A percentile compares a stretch with the other conserved stretches of the same genome.
Conservation (phyloP, 2,888 invertebrate genomes). For the Xestia rhomboidea region DNA sequence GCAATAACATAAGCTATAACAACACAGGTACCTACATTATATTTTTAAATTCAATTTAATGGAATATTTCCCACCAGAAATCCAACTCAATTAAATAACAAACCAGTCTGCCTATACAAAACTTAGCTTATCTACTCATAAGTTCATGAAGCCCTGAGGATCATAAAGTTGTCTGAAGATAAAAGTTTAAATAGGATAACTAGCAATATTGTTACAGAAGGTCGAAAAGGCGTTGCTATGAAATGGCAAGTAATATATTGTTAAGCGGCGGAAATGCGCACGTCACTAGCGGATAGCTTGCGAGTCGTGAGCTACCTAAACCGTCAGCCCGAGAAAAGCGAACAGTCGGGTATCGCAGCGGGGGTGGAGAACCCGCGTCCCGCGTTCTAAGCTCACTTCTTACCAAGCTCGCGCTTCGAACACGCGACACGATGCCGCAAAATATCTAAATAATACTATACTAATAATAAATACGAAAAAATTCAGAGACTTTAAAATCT, state of each 20-base stretch:
- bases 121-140: not conserved
- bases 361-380: constrained; percentile 55
- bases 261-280: constrained; percentile 66
- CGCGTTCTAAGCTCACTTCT: constrained; percentile 18
- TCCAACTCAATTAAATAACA: not conserved
- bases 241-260: constrained; percentile 49
- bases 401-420: constrained; percentile 39
- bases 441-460: constrained; percentile 27
- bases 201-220: constrained; percentile 12
- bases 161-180: constrained; percentile 24
- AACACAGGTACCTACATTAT: not conserved
- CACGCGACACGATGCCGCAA: constrained; percentile 22
- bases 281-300: constrained; percentile 68
- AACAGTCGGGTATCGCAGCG: constrained; percentile 63
- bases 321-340: constrained; percentile 47
- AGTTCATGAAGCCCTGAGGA: constrained; percentile 17
- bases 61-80: not conserved
- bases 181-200: constrained; percentile 25
- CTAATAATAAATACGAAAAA: not conserved
- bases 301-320: constrained; percentile 43
- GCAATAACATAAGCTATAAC: not conserved
- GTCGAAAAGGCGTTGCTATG: constrained; percentile 29
- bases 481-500: not conserved
- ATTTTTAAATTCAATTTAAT: not conserved
- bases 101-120: constrained; percentile 3